Conservation (phyloP, 2,113 vertebrate species). For the Athene cunicularia region DNA sequence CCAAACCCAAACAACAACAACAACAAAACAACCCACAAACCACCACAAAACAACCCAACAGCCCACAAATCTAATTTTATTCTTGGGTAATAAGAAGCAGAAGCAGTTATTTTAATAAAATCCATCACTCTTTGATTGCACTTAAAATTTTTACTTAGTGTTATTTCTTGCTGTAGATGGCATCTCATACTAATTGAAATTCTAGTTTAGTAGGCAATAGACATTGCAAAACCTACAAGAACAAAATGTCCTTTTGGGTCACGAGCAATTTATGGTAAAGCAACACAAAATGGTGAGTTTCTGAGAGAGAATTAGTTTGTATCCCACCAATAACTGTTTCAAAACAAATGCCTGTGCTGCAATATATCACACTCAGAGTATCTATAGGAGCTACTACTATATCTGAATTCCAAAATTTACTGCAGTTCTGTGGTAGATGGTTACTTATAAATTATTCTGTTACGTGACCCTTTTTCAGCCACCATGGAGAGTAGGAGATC, state of each 20-base stretch:
- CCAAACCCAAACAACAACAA: no score
- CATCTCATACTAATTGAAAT: slow-evolving; percentile 46
- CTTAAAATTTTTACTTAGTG: background rate
- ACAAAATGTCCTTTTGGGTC: slow-evolving; percentile 15
- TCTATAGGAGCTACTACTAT: background rate
- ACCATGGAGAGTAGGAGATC: background rate
- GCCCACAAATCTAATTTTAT: background rate
- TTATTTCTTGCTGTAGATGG: background rate
- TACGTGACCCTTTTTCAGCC: background rate
- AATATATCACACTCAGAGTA: slow-evolving; percentile 34
- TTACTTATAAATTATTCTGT: background rate
- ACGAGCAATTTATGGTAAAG: slow-evolving; percentile 43
- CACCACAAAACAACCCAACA: no score
- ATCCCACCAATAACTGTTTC: background rate
- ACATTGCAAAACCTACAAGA: slow-evolving; percentile 1
- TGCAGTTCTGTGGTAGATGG: background rate
- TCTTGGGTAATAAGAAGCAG: background rate
- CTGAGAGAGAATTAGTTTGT: slow-evolving; percentile 1
- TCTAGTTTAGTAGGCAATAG: slow-evolving; percentile 15
- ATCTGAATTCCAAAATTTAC: slow-evolving; percentile 17
- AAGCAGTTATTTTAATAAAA: background rate
- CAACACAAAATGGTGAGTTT: background rate
- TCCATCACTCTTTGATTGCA: background rate
- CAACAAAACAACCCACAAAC: no score
- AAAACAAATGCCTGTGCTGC: background rate